phyloP scores from a whole-genome alignment of 2,797 vertebrate species.

The Lutjanus campechanus region DNA sequence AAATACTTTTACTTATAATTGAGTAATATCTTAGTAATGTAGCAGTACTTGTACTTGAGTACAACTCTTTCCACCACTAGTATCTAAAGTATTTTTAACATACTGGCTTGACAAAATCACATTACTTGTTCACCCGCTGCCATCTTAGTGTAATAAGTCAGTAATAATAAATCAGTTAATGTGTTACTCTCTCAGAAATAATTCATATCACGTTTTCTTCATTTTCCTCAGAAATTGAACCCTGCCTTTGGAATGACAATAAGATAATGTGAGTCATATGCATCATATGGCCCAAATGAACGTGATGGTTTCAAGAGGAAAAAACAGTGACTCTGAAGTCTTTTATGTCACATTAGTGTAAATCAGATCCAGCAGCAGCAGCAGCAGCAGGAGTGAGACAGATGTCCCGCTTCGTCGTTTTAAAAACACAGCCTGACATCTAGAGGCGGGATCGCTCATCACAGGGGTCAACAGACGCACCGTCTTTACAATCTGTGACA shows the following conservation, averaged over 20 bases:
- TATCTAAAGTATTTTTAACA: not conserved
- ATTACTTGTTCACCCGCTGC: not conserved
- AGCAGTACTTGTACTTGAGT: too few species aligned
- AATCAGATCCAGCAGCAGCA: slow-evolving; percentile 5
- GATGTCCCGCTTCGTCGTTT: slow-evolving; percentile 28
- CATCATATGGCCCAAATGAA: slow-evolving; percentile 36
- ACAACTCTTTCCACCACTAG: too few species aligned
- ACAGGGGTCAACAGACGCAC: not conserved
- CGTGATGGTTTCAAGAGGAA: slow-evolving; percentile 30
- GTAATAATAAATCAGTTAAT: not conserved
- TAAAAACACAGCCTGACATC: slow-evolving; percentile 65
- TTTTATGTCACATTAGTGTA: slow-evolving; percentile 28
- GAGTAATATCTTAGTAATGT: too few species aligned
- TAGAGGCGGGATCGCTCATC: slow-evolving; percentile 66
- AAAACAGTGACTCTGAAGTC: slow-evolving; percentile 20
- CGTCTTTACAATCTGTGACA: not conserved
- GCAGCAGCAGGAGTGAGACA: slow-evolving; percentile 24
- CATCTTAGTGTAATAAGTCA: not conserved
- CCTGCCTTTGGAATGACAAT: slow-evolving; percentile 18
- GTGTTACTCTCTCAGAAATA: not conserved
- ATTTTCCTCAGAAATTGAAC: not conserved
- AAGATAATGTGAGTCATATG: slow-evolving; percentile 30
- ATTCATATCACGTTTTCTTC: not conserved
- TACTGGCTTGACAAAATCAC: not conserved
- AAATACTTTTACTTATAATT: too few species aligned